Evolutionary conservation across 2,888 invertebrate genomes (phyloP).

Genomic region (Parascotia fuliginaria): DNA sequence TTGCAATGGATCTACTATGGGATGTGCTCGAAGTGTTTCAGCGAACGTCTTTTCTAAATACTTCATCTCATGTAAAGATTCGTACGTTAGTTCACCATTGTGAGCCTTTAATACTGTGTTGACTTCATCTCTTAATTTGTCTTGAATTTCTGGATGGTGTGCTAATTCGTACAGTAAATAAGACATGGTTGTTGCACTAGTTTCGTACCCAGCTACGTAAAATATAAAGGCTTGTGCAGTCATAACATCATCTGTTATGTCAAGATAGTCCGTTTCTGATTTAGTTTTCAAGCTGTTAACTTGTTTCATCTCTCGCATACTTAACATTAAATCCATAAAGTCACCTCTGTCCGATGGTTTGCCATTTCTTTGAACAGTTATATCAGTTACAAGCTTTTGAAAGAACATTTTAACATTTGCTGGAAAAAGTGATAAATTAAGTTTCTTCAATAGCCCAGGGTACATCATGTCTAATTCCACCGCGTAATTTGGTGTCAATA

Average conservation of each 20-base stretch:
- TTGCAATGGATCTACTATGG: not conserved
- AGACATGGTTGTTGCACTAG: slow-evolving; percentile 67
- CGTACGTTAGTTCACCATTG: slow-evolving; percentile 40
- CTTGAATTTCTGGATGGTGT: slow-evolving; percentile 63
- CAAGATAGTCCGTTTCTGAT: slow-evolving; percentile 15
- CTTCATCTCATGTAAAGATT: not conserved
- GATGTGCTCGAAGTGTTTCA: not conserved
- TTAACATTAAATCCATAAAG: slow-evolving; percentile 62
- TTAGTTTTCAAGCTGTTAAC: not conserved
- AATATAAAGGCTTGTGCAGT: slow-evolving; percentile 73
- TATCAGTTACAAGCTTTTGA: slow-evolving; percentile 40
- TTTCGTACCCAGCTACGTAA: slow-evolving; percentile 75
- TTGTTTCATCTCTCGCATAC: slow-evolving; percentile 38
- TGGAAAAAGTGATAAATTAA: slow-evolving; percentile 51
- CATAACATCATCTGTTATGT: slow-evolving; percentile 57
- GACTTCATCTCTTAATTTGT: slow-evolving; percentile 57
- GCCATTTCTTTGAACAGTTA: slow-evolving; percentile 52
- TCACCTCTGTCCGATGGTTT: slow-evolving; percentile 49
- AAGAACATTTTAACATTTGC: slow-evolving; percentile 44
- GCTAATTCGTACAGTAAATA: slow-evolving; percentile 41
- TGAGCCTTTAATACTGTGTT: slow-evolving; percentile 52
- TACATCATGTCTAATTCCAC: slow-evolving; percentile 55
- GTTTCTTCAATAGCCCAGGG: slow-evolving; percentile 52
- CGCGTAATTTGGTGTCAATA: slow-evolving; percentile 24
- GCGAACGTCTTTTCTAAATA: not conserved